Percentiles rank a stretch among this genome's conserved stretches.
These are phyloP conservation scores for Leptinotarsa lineolata DNA, from an alignment of 1,140 invertebrate genomes.

Conservation along the genomic window DNA sequence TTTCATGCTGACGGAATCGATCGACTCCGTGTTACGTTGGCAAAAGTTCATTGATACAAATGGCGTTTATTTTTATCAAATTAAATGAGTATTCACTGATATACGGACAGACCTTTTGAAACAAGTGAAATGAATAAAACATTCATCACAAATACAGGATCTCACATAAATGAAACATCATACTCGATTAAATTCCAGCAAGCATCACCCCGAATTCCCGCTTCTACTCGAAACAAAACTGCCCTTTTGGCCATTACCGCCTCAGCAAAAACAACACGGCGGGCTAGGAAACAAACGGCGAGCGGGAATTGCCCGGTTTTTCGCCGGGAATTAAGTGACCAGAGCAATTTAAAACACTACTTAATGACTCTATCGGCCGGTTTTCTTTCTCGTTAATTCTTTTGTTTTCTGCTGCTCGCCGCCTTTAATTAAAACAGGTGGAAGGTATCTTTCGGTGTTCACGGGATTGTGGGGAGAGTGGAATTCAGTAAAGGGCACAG, in stretches of 20 bases:
- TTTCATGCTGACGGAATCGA: no score
- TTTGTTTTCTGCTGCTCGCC: neutral
- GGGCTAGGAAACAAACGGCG: neutral
- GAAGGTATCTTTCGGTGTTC: neutral
- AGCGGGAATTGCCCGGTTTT: neutral
- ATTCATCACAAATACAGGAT: no score
- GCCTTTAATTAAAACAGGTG: neutral
- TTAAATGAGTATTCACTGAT: no score
- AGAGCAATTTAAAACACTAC: slow-evolving; percentile 6
- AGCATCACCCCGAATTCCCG: no score
- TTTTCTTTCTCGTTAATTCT: slow-evolving; percentile 15
- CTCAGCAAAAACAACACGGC: neutral
- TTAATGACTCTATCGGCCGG: slow-evolving; percentile 7
- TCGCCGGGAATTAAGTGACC: slow-evolving; percentile 7
- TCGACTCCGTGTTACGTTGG: no score
- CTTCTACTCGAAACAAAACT: neutral
- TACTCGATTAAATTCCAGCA: no score
- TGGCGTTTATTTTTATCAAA: no score
- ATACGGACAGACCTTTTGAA: no score
- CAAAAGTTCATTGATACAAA: no score
- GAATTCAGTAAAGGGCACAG: no score
- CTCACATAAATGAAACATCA: no score
- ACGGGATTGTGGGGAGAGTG: neutral
- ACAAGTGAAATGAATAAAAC: no score
- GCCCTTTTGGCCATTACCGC: neutral